These are phyloP conservation scores for Muschampia plurimacula DNA, from an alignment of 2,888 invertebrate species.

Conservation along the genomic window DNA sequence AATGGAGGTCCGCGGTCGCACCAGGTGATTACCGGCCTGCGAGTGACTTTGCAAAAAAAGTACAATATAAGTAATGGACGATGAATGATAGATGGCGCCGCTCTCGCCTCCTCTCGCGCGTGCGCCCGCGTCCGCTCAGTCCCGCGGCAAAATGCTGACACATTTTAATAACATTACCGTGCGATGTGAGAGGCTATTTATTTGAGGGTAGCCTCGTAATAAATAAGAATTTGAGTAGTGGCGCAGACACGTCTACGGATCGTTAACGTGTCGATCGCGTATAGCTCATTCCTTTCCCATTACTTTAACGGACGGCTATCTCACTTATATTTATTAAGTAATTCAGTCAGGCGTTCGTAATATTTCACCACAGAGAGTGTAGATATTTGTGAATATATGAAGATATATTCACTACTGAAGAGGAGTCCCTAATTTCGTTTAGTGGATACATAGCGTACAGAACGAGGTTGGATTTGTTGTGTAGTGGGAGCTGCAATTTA, in stretches of 20 bases:
- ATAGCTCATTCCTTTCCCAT: conserved; percentile 74
- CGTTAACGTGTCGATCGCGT: conserved; percentile 74
- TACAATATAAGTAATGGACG: conserved; percentile 86
- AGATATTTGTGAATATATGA: conserved; percentile 37
- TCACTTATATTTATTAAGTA: conserved; percentile 49
- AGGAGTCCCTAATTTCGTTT: conserved; percentile 38
- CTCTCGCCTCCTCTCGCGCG: conserved; percentile 56
- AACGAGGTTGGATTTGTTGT: conserved; percentile 32
- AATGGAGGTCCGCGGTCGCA: conserved; percentile 74
- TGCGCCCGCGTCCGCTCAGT: conserved; percentile 59
- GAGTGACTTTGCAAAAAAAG: conserved; percentile 85
- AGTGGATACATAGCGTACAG: conserved; percentile 25
- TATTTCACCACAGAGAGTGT: conserved; percentile 36
- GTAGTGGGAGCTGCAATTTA: conserved; percentile 37
- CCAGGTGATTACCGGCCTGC: conserved; percentile 85
- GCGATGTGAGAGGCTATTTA: conserved; percentile 81
- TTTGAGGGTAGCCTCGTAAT: conserved; percentile 77
- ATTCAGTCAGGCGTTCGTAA: conserved; percentile 39
- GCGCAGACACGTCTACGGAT: conserved; percentile 72
- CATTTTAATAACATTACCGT: conserved; percentile 84
- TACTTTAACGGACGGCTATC: conserved; percentile 53
- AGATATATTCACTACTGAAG: conserved; percentile 31
- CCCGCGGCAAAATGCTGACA: conserved; percentile 81
- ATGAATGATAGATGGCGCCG: conserved; percentile 84
- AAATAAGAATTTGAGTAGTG: conserved; percentile 81